Conservation (phyloP, 2,797 vertebrate species). For the Ctenochaetus hawaiiensis region DNA sequence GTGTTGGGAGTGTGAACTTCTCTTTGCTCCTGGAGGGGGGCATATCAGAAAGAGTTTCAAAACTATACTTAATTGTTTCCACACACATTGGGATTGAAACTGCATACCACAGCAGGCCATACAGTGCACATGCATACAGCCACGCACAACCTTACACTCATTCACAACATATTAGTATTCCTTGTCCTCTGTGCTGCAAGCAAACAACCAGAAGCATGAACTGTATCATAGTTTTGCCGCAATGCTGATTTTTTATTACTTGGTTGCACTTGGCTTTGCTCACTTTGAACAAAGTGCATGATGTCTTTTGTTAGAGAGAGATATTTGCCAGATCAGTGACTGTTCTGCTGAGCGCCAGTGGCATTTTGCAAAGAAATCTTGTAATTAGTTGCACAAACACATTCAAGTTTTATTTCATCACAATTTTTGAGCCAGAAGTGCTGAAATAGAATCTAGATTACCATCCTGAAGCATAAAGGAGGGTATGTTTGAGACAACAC, state of each 20-base stretch:
- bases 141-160: constrained; percentile 25
- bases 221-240: constrained; percentile 25
- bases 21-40: too few species aligned
- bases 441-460: constrained; percentile 1
- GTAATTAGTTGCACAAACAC: constrained; percentile 1
- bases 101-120: not conserved
- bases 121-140: constrained; percentile 26
- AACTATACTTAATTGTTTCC: too few species aligned
- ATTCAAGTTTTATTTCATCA: not conserved
- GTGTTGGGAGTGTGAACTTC: too few species aligned
- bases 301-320: constrained; percentile 11
- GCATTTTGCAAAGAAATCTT: constrained; percentile 6
- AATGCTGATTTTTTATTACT: constrained; percentile 31
- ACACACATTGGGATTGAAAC: constrained; percentile 16
- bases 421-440: not conserved
- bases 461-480: not conserved
- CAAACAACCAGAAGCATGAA: constrained; percentile 39
- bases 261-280: constrained; percentile 27
- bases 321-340: constrained; percentile 38
- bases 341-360: constrained; percentile 21
- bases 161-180: constrained; percentile 10
- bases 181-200: constrained; percentile 8
- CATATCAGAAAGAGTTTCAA: too few species aligned
- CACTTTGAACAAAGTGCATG: constrained; percentile 18
- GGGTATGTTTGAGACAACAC: not conserved